Percentiles rank a stretch among this genome's conserved stretches.
phyloP scores from a whole-genome alignment of 37 sponge, comb jelly and placozoan species.

The Halisarca cf. caerulea region DNA sequence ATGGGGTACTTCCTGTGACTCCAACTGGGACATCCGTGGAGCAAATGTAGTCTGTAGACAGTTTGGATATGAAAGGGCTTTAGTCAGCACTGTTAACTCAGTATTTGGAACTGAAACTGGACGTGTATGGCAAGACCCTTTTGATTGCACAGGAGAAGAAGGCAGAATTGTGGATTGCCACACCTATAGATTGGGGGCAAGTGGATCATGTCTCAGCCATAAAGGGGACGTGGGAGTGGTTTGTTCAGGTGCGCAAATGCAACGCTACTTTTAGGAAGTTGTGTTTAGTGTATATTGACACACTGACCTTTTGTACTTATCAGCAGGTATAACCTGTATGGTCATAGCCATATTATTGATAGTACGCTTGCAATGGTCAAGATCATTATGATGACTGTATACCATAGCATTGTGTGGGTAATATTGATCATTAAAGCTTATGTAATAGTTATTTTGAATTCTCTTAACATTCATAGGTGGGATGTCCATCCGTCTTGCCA shows the following conservation, averaged over 20 bases:
- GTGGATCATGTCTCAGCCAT: neutral
- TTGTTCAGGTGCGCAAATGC: neutral
- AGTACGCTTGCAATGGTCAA: too few relatives aligned
- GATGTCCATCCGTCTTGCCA: neutral
- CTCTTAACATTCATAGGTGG: too few relatives aligned
- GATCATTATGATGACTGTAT: too few relatives aligned
- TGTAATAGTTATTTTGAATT: too few relatives aligned
- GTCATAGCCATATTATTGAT: too few relatives aligned
- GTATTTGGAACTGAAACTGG: neutral
- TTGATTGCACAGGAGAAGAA: neutral
- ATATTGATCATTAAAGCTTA: too few relatives aligned
- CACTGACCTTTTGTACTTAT: too few relatives aligned
- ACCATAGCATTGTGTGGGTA: too few relatives aligned
- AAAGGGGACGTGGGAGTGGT: neutral
- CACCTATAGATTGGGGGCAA: neutral
- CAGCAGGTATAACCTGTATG: too few relatives aligned
- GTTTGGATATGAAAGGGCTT: neutral
- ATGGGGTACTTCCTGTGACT: neutral
- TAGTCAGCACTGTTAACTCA: neutral
- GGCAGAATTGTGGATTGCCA: neutral
- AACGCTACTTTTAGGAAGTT: too few relatives aligned
- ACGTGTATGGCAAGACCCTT: neutral
- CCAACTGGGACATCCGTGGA: neutral
- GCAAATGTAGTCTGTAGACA: constrained; percentile 4
- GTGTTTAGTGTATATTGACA: too few relatives aligned